A percentile compares a stretch with the other conserved stretches of the same genome.
These are phyloP conservation scores for Acrossocheilus wenchowensis DNA, from an alignment of 2,797 vertebrate species.

Conservation along the genomic window DNA sequence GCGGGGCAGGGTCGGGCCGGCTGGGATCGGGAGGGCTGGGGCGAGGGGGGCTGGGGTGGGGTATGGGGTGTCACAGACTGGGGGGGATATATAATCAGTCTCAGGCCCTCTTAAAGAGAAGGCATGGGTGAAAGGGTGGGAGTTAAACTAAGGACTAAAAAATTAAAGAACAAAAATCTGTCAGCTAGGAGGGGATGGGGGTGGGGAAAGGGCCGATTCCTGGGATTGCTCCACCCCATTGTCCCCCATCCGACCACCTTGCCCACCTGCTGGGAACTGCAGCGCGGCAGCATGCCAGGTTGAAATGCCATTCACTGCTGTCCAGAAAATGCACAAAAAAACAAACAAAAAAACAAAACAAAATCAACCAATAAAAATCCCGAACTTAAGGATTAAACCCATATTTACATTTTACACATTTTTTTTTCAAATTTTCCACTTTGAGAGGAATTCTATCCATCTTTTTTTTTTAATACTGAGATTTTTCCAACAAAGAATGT, in stretches of 20 bases:
- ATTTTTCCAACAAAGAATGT: conserved; percentile 74
- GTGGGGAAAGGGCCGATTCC: conserved; percentile 64
- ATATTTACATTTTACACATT: conserved; percentile 88
- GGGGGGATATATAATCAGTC: conserved; percentile 63
- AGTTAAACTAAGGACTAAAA: conserved; percentile 59
- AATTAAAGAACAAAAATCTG: conserved; percentile 66
- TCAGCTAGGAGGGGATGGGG: conserved; percentile 70
- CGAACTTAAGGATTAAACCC: conserved; percentile 85
- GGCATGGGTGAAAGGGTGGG: conserved; percentile 57
- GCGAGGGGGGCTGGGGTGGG: conserved; percentile 57
- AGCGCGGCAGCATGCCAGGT: conserved; percentile 73
- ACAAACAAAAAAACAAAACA: conserved; percentile 66
- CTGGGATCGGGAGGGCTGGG: conserved; percentile 59
- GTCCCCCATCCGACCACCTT: conserved; percentile 61
- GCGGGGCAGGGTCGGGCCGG: conserved; percentile 60
- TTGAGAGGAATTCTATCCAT: conserved; percentile 73
- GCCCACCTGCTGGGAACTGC: conserved; percentile 65
- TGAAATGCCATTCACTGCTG: conserved; percentile 80
- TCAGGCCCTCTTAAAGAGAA: conserved; percentile 66
- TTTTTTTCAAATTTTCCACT: conserved; percentile 78
- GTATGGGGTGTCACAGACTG: conserved; percentile 55
- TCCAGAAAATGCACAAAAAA: conserved; percentile 71
- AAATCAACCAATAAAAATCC: conserved; percentile 74
- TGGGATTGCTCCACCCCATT: conserved; percentile 66
- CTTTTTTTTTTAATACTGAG: conserved; percentile 77